Base-by-base conservation (phyloP, 2,797 vertebrate genomes). In the Pagetopsis macropterus region DNA sequence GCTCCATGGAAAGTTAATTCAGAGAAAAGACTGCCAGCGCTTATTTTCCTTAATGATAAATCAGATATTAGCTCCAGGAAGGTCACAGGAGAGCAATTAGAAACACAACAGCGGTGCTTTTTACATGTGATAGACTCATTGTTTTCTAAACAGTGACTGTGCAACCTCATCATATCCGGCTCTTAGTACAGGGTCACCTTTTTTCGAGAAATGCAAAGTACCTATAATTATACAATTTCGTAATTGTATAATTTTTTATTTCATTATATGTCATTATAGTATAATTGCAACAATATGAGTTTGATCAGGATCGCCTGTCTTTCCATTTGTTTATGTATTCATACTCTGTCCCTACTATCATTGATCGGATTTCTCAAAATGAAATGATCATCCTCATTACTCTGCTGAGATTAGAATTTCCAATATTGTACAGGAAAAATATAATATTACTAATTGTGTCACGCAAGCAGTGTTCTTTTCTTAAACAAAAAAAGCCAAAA, bases 11-110 rank as follows among this genome's bases (percentile, higher is more conserved):
- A 84, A 73, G 62, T 76, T 78, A 81, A 84, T 72, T 72, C 70
- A 66, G 51, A 84, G 58, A 70, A 81, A 83, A 73, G 69, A 60
- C 88, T 61, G 72, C 73, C 6, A 31, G 76, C 52, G 1, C 62
- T 74, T 82, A 72, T 86, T 85, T 82, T 70, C 75, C 58, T 80
- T 67, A 73, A 84, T 84, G 76, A 69, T 84, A 79, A 27, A 3
- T 82, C 79, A 87, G 77, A 84, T 78, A 86, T 77, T 50, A 76
- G 80, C 75, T 60, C 80, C 63, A 58, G 71, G 67, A 40, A 75
- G 71, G 83, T 86, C 87, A 84, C 60, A 33, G 17, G 73, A 78
- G 84, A 43, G 69, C 72, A 76, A 71, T 71, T 59, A 72, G n/a
- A 73, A 69, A 45, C 37, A 76, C 49, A 21, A 37, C 11, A 55